Evolutionary conservation across 2,888 invertebrate genomes (phyloP), one percentile per base, ranked within the genome.

Genomic region (Cotesia congregata): DNA sequence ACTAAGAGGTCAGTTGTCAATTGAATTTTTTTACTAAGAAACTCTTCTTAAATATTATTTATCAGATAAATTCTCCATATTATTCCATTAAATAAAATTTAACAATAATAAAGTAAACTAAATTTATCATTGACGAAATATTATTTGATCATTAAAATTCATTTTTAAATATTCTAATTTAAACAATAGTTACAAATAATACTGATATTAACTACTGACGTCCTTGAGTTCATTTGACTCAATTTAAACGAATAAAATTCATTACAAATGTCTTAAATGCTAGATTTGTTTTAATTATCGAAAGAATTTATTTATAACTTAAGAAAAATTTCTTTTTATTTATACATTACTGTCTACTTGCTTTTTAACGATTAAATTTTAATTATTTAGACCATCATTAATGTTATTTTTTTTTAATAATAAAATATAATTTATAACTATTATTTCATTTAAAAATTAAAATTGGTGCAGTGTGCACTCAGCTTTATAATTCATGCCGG

Each of bases 1-100:
- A 79, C 20, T 69, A 67, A 75, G 80, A 84, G 86, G 83, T 86
- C 85, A 85, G 83, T 82, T 81, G 78, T 81, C 81, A 82, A 69
- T 38, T 76, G 20, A 17, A 30, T 30, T 30, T 30, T 70, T 30
- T 60, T 59, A 70, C 40, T 39, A 61, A 62, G 6, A 39, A 59
- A 5, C 40, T 61, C n/a, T 4, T 15, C 30, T 6, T 61, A 7
- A 7, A 40, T 9, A 50, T 50, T 50, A 12, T 50, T 50, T 50
- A 12, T 12, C 50, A 50, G 50, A 12, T 50, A 50, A 50, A 50
- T 50, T 50, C 9, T 7, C 7, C 7, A 12, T 7, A 50, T 50
- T 50, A 9, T n/a, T n/a, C n/a, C n/a, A n/a, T 9, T 3, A 12
- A 50, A 12, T 50, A 12, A 12, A 50, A 50, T 50, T 50, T 12